Base-by-base conservation (phyloP, 2,888 invertebrate genomes). In the Galerucella nymphaeae region DNA sequence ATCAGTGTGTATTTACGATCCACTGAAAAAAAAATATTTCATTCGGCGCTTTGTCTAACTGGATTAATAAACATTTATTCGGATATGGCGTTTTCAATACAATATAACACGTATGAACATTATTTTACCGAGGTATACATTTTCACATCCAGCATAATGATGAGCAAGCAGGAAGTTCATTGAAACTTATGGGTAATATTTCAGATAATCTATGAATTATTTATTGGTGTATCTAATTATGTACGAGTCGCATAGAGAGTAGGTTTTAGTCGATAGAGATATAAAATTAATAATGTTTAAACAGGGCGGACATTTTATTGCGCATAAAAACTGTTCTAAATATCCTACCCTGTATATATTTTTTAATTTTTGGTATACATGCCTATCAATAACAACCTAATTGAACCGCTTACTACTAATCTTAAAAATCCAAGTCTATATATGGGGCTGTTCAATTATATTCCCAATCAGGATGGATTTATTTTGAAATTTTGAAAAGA, bases 151-250 rank as follows among this genome's bases (percentile, higher is more conserved):
- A 71, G 68, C 67, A 74, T 74, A 71, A 71, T 71, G 74, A 74
- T 74, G 71, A 68, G 61, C 72, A 65, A 72, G 68, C 74, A 74
- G 74, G 74, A 74, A 74, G 74, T 74, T 74, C 70, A 64, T 71
- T 74, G 63, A 67, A 71, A 68, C 68, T 71, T 68, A 72, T 59
- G 66, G 74, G 59, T 74, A 57, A 71, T 69, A 72, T 74, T 74
- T 68, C 57, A 74, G 66, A 74, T 71, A 73, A 71, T 59, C 65
- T 58, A 74, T 74, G 74, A 74, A 74, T 74, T 65, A 74, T 74
- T 71, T 65, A 74, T 71, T 58, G 42, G 16, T 48, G 13, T n/a
- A 41, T 70, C 20, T 70, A 70, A 70, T 70, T 70, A 70, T 45
- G 63, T 45, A 67, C 38, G 18, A 58, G 59, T 14, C 48, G 45